These are phyloP conservation scores for Genyomyrus donnyi DNA, from an alignment of 2,113 vertebrate species.

Conservation along the genomic window DNA sequence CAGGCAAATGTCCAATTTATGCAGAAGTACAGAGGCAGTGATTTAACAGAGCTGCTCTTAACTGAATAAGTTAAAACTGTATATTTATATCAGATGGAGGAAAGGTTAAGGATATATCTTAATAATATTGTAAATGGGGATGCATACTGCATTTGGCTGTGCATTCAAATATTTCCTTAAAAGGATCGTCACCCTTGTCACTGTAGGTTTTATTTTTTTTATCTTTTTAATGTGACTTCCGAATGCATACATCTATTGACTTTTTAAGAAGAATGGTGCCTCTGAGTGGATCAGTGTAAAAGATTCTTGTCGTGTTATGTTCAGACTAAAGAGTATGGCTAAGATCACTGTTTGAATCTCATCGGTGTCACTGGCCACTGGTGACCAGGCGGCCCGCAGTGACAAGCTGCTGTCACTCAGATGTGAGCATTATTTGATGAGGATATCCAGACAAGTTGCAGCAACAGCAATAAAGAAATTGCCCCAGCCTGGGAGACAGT, in stretches of 20 bases:
- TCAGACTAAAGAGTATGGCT: neutral
- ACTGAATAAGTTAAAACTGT: neutral
- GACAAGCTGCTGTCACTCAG: neutral
- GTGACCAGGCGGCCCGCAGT: neutral
- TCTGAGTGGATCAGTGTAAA: neutral
- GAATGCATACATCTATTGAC: neutral
- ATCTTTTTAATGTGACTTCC: neutral
- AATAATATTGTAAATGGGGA: neutral
- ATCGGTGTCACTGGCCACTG: neutral
- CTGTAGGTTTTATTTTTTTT: neutral
- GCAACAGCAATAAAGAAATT: neutral
- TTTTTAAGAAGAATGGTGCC: neutral
- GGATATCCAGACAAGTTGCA: neutral
- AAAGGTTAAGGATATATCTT: neutral
- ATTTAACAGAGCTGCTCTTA: neutral
- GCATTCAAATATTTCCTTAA: neutral
- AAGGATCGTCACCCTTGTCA: neutral
- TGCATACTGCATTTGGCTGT: neutral
- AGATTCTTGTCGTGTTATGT: neutral
- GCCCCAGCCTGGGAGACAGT: neutral
- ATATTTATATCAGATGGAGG: neutral
- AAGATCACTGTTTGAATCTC: neutral
- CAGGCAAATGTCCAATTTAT: neutral
- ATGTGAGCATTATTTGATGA: neutral
- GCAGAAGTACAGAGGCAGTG: neutral